Evolutionary conservation across 2,888 invertebrate genomes (phyloP).

Genomic region (Anagyrus pseudococci): DNA sequence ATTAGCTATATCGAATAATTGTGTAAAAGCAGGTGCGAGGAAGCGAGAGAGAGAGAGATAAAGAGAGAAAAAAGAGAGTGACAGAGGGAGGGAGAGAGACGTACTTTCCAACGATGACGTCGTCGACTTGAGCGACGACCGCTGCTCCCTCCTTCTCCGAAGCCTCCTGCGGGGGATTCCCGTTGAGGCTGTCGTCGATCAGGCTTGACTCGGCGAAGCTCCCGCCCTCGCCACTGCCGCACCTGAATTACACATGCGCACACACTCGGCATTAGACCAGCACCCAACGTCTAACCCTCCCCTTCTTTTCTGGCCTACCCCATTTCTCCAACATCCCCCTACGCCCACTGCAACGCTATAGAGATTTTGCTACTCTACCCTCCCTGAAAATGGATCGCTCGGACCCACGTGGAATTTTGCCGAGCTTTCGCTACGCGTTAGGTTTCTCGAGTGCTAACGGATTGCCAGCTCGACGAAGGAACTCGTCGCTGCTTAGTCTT

Average conservation of each 20-base stretch:
- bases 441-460: too few relatives aligned
- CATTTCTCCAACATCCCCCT: too few relatives aligned
- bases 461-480: too few relatives aligned
- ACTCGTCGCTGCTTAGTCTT: too few relatives aligned
- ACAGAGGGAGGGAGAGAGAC: neutral
- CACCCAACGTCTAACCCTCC: too few relatives aligned
- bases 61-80: neutral
- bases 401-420: too few relatives aligned
- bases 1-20: neutral
- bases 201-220: slow-evolving; percentile 53
- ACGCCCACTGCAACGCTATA: too few relatives aligned
- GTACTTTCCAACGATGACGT: slow-evolving; percentile 16
- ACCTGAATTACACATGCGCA: slow-evolving; percentile 51
- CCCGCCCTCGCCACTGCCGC: slow-evolving; percentile 56
- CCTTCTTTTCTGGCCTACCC: too few relatives aligned
- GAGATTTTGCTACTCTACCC: too few relatives aligned
- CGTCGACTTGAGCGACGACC: slow-evolving; percentile 1
- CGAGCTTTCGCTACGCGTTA: too few relatives aligned
- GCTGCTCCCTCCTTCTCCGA: neutral
- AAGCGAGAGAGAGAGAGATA: neutral
- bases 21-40: too few relatives aligned
- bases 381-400: too few relatives aligned
- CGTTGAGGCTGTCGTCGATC: slow-evolving; percentile 60
- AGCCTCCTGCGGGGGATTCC: slow-evolving; percentile 52
- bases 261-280: slow-evolving; percentile 29